Base-by-base conservation (phyloP, 2,797 vertebrate genomes). In the Erethizon dorsatum region DNA sequence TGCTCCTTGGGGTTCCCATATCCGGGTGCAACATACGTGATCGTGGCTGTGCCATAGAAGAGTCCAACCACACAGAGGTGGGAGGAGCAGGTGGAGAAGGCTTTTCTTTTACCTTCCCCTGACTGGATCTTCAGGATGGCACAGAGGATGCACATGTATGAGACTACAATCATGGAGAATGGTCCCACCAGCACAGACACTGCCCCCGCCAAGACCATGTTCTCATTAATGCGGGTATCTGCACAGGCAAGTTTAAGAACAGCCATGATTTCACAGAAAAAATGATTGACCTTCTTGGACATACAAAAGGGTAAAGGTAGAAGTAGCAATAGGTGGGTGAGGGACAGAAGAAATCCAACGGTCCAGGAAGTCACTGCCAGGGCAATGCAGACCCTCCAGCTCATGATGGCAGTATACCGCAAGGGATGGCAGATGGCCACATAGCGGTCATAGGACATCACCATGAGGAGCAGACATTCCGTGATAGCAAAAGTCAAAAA, bases 221-320 rank as follows among this genome's bases (percentile, higher is more conserved):
- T 87, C 45, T 97, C 89, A 77, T 93, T 97, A 14, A 98, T 33
- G 8, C 61, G 89, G 41, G 97, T 98, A 12, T 98, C 95, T 87
- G 89, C 94, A 94, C 98, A 98, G 50, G 95, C 98, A 33, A 98
- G 89, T 67, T 94, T 97, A 63, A 98, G 97, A n/a, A 98, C 41
- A 61, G 97, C 95, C 75, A 95, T 95, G n/a, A 98, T 97, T 93
- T 98, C 98, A 96, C 97, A 98, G 91, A 98, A 98, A 54, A 98
- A 98, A 22, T 98, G 97, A 22, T 97, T 94, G 6, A 98, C 93
- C 90, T 93, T 87, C 45, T 95, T 97, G 28, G 96, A 59, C 17
- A 83, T 85, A 78, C 98, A 98, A 56, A 98, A 98, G 41, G 95
- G 97, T 33, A 98, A 94, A 4, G 83, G 82, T 37, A 98, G 50